These are phyloP conservation scores for Carpatolechia fugitivella DNA, from an alignment of 2,888 invertebrate genomes.

Conservation along the genomic window DNA sequence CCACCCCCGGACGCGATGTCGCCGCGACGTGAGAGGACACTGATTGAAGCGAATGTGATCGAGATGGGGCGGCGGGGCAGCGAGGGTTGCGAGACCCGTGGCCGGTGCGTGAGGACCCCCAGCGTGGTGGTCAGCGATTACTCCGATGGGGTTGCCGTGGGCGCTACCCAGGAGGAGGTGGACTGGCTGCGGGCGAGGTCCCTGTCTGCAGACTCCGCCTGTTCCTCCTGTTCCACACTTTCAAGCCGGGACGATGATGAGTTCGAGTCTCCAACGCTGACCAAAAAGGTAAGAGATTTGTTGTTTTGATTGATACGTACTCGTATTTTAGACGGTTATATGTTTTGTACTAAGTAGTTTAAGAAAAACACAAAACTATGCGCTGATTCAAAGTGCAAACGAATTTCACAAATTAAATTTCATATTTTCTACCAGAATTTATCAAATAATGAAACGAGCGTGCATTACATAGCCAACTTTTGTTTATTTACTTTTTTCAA, in stretches of 20 bases:
- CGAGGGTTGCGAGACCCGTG: conserved; percentile 69
- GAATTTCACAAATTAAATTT: too few species aligned
- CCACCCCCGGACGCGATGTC: conserved; percentile 66
- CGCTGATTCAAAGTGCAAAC: too few species aligned
- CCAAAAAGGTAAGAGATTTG: conserved; percentile 69
- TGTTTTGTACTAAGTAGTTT: too few species aligned
- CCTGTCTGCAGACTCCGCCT: conserved; percentile 84
- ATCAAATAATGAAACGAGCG: too few species aligned
- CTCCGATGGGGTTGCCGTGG: conserved; percentile 82
- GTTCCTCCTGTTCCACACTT: conserved; percentile 86
- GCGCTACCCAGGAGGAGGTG: conserved; percentile 68
- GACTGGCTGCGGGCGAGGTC: conserved; percentile 70
- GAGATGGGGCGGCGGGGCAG: conserved; percentile 73
- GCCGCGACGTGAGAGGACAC: conserved; percentile 61
- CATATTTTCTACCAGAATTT: too few species aligned
- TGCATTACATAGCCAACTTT: too few species aligned
- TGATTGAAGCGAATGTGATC: conserved; percentile 79
- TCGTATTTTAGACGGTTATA: too few species aligned
- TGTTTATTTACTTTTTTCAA: too few species aligned
- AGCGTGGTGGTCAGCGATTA: conserved; percentile 94
- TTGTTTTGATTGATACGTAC: conserved; percentile 12
- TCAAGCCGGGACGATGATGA: conserved; percentile 86
- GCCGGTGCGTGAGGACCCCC: conserved; percentile 86
- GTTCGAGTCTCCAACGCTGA: conserved; percentile 64
- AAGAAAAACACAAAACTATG: too few species aligned